Conservation (phyloP, 2,113 vertebrate genomes). For the Cariama cristata region DNA sequence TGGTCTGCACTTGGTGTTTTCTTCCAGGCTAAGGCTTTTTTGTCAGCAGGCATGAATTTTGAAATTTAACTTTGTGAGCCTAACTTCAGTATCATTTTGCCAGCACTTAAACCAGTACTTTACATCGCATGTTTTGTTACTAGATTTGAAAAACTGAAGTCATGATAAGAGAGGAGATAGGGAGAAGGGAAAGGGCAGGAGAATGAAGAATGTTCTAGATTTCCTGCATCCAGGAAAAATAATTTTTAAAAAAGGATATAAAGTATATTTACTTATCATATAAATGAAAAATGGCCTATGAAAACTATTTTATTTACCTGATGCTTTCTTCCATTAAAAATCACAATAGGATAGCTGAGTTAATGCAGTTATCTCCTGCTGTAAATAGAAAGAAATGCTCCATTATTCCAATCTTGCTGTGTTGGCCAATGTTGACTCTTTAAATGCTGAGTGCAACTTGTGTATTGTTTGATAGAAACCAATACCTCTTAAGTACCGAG, state of each 20-base stretch:
- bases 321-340: background rate
- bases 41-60: background rate
- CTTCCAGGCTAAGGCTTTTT: background rate
- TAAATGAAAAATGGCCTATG: background rate
- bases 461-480: background rate
- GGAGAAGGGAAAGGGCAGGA: background rate
- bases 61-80: background rate
- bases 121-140: background rate
- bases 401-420: background rate
- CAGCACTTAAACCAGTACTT: background rate
- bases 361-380: background rate
- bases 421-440: background rate
- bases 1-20: slow-evolving; percentile 21
- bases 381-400: background rate
- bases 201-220: background rate
- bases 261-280: background rate
- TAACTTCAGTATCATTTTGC: background rate
- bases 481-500: background rate
- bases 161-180: background rate
- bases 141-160: background rate
- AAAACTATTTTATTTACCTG: background rate
- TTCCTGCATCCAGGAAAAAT: background rate
- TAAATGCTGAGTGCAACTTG: background rate
- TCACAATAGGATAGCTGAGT: background rate
- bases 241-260: background rate